Evolutionary conservation across 1,140 invertebrate genomes (phyloP), one percentile per base, ranked within the genome.

Genomic region (Drosophila pruinosa): DNA sequence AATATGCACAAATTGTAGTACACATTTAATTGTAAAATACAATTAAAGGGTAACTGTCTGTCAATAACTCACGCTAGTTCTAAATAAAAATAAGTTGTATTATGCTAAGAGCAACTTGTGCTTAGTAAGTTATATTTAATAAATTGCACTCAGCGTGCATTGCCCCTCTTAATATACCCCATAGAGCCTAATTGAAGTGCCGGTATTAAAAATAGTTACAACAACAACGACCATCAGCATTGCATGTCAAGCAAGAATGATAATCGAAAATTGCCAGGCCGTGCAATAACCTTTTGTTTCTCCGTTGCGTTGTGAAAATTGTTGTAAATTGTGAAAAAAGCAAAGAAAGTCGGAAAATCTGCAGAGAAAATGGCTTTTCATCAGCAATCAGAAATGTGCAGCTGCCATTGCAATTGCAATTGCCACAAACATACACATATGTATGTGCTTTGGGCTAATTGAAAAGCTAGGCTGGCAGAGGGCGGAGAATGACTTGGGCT

Each of bases 201-300:
- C 10, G 36, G 68, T 67, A 67, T 53, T 47, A 36, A 12, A 2
- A 19, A 12, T n/a, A 48, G 19, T 14, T 47, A 6, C 28, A 45
- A 53, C 38, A 31, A 38, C 43, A 56, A 58, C 36, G 43, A 58
- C 36, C 57, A 57, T 72, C 62, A 67, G 43, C 38, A 74, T 85
- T 86, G 80, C 80, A 85, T 85, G 80, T 81, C 80, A 77, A 68
- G 61, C 52, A 17, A 36, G 75, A 85, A 86, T 85, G 80, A 80
- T 86, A 78, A 76, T 64, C 80, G 58, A 53, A 67, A 85, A 80
- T 83, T 77, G 72, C 72, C 72, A 48, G 72, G 39, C 36, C 72
- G 80, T 77, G 47, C 80, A 86, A 81, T 85, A 86, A 85, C 80
- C 80, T 80, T 86, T 86, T 80, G 69, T 76, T 48, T 45, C 17